These are phyloP conservation scores for Chiloscyllium punctatum DNA, from an alignment of 2,797 vertebrate genomes.

Conservation along the genomic window DNA sequence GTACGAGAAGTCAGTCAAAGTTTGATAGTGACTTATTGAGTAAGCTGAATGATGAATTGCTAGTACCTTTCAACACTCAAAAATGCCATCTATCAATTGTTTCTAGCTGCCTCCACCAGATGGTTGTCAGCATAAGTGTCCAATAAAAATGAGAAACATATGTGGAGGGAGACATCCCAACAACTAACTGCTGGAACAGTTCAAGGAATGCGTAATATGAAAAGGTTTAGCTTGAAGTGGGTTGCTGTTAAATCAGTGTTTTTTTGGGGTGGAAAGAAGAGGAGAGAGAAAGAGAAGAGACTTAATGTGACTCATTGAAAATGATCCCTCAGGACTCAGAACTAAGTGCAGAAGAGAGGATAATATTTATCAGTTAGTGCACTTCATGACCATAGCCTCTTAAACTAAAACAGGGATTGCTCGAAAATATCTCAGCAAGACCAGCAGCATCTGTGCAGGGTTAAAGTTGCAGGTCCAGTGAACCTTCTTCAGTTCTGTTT, in stretches of 20 bases:
- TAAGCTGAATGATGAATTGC: neutral
- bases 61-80: neutral
- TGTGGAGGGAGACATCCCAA: neutral
- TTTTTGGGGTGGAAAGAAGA: no score
- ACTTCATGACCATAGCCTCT: neutral
- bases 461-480: no score
- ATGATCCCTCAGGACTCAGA: neutral
- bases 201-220: neutral
- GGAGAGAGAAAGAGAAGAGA: neutral
- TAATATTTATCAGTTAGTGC: neutral
- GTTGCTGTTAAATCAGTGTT: neutral
- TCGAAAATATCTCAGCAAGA: no score
- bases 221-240: neutral
- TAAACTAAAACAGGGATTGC: neutral
- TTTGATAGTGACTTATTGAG: neutral
- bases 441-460: no score
- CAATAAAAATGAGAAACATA: neutral
- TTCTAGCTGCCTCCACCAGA: neutral
- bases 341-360: neutral
- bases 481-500: no score
- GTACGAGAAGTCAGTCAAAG: neutral
- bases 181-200: neutral
- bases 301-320: neutral
- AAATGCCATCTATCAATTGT: neutral
- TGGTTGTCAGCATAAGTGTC: neutral